These are phyloP conservation scores for Drosophila ficusphila DNA, from an alignment of 1,140 invertebrate genomes.

Conservation along the genomic window DNA sequence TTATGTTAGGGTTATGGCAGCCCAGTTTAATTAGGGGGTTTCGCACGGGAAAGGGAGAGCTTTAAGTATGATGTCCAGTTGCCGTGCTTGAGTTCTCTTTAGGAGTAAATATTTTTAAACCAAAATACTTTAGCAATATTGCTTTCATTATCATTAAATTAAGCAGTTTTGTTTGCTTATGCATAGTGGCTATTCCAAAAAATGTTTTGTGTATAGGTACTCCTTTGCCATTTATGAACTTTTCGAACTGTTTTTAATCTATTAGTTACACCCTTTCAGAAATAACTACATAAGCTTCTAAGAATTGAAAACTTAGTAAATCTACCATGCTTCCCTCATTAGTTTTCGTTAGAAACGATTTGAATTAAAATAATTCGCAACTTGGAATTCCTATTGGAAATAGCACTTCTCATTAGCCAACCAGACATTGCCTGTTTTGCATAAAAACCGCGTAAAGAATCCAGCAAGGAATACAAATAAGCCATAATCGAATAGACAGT, in stretches of 20 bases:
- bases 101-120: neutral
- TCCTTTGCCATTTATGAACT: no score
- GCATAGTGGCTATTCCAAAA: no score
- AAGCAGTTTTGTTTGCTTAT: no score
- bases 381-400: constrained; percentile 19
- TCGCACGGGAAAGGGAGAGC: neutral
- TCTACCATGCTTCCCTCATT: neutral
- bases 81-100: constrained; percentile 6
- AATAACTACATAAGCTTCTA: no score
- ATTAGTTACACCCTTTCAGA: no score
- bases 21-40: neutral
- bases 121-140: no score
- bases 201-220: no score
- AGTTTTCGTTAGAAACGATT: constrained; percentile 10
- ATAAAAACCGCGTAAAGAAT: constrained; percentile 34
- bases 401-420: constrained; percentile 15
- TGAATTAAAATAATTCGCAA: neutral
- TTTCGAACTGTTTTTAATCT: no score
- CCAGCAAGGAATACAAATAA: constrained; percentile 32
- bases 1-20: neutral
- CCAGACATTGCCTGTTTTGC: constrained; percentile 24
- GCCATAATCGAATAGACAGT: constrained; percentile 16
- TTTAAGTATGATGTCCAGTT: constrained; percentile 15
- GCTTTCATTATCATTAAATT: no score
- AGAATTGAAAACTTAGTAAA: neutral